phyloP scores from a whole-genome alignment of 2,888 invertebrate species.

The Tetropium fuscum region DNA sequence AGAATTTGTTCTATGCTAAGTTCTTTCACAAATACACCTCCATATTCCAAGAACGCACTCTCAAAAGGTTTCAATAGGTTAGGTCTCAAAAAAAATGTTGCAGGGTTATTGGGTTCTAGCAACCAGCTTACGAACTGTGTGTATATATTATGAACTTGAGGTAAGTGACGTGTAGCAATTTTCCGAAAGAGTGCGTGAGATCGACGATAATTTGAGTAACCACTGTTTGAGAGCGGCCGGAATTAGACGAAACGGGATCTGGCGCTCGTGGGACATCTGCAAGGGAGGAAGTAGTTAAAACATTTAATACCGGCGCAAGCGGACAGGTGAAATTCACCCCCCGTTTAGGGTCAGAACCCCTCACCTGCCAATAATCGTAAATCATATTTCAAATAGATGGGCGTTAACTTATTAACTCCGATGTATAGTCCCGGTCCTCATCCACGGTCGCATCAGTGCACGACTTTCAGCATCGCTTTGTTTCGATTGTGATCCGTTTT shows the following conservation, averaged over 20 bases:
- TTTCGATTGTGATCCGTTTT: slow-evolving; percentile 58
- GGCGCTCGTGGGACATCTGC: slow-evolving; percentile 56
- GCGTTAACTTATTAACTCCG: slow-evolving; percentile 62
- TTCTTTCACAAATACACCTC: too few relatives aligned
- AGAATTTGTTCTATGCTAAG: too few relatives aligned
- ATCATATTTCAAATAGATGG: slow-evolving; percentile 64
- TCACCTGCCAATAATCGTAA: slow-evolving; percentile 58
- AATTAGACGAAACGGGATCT: slow-evolving; percentile 2
- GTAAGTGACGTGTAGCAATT: too few relatives aligned
- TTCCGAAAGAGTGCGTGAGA: too few relatives aligned
- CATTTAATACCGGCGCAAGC: slow-evolving; percentile 54
- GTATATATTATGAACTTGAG: too few relatives aligned
- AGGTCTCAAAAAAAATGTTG: too few relatives aligned
- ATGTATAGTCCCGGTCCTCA: slow-evolving; percentile 49
- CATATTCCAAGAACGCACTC: too few relatives aligned
- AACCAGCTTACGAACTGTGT: too few relatives aligned
- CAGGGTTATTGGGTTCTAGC: too few relatives aligned
- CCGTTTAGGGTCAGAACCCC: slow-evolving; percentile 52
- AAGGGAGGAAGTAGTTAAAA: slow-evolving; percentile 61
- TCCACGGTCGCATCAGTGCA: slow-evolving; percentile 43
- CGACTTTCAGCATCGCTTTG: slow-evolving; percentile 47
- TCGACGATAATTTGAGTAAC: slow-evolving; percentile 21
- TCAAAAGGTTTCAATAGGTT: too few relatives aligned
- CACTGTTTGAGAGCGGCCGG: not conserved
- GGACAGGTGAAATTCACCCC: slow-evolving; percentile 59